These are phyloP conservation scores for Parazoanthus darwini DNA, from an alignment of 92 coral and sea anemone genomes.

Conservation along the genomic window DNA sequence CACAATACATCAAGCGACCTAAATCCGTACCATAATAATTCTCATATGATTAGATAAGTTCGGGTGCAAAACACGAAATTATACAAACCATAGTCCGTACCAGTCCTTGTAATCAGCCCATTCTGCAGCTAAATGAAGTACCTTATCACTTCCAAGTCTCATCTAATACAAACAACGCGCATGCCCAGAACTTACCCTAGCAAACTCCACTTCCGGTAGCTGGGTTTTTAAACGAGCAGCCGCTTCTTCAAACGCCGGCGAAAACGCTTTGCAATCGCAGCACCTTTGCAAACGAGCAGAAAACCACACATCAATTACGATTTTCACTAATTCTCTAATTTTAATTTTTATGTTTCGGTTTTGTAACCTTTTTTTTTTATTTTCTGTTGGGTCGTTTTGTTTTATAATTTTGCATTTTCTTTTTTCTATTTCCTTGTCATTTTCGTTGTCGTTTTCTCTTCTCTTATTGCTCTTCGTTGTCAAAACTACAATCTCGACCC, in stretches of 20 bases:
- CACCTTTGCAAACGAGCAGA: constrained; percentile 4
- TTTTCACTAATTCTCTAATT: neutral
- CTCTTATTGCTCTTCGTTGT: neutral
- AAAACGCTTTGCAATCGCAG: constrained; percentile 41
- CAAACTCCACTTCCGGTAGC: constrained; percentile 20
- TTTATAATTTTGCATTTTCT: neutral
- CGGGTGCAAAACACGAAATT: neutral
- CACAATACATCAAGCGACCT: too few species aligned
- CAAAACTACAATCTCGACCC: too few species aligned
- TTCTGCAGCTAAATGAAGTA: neutral
- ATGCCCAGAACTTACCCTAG: constrained; percentile 13
- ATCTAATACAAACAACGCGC: neutral
- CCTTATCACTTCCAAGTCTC: too few species aligned
- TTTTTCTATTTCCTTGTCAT: neutral
- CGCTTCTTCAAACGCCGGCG: constrained; percentile 41
- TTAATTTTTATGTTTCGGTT: neutral
- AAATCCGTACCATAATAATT: neutral
- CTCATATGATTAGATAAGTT: too few species aligned
- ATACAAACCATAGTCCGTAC: too few species aligned
- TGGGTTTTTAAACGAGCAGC: constrained; percentile 23
- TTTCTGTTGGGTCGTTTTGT: neutral
- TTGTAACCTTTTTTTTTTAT: neutral
- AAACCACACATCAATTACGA: neutral
- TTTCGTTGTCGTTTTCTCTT: neutral
- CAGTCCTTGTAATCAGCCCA: neutral